Conservation (phyloP, 2,888 invertebrate genomes). For the Xanthia togata region DNA sequence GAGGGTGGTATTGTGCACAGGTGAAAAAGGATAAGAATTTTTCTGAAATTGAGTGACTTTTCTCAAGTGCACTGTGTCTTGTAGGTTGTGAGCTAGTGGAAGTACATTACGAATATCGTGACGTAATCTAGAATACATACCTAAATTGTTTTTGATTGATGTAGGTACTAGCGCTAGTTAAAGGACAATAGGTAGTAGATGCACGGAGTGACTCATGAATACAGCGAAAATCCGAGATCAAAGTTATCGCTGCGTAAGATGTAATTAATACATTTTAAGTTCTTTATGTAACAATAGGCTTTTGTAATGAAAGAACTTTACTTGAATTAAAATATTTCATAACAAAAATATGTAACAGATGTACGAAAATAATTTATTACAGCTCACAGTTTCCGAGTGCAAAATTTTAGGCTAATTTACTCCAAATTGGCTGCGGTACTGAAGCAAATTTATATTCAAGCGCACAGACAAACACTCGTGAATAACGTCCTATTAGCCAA, state of each 20-base stretch:
- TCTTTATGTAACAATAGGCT: conserved; percentile 14
- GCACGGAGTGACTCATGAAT: conserved; percentile 4
- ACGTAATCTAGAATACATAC: conserved; percentile 37
- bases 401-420: conserved; percentile 48
- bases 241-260: conserved; percentile 13
- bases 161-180: conserved; percentile 40
- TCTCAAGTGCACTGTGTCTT: conserved; percentile 16
- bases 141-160: conserved; percentile 71
- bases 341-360: conserved; percentile 58
- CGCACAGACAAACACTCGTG: conserved; percentile 45
- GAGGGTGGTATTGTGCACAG: too few relatives aligned
- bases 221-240: conserved; percentile 23
- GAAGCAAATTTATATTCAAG: conserved; percentile 55
- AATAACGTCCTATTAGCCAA: conserved; percentile 59
- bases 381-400: conserved; percentile 44
- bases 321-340: conserved; percentile 56
- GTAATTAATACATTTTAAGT: conserved; percentile 33
- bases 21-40: conserved; percentile 13
- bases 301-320: conserved; percentile 37
- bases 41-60: conserved; percentile 18
- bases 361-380: conserved; percentile 45
- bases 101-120: conserved; percentile 32
- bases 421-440: conserved; percentile 42
- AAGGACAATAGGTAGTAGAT: conserved; percentile 1
- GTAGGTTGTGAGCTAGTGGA: conserved; percentile 30